Base-by-base conservation (phyloP, 2,888 invertebrate genomes). In the Andrena haemorrhoa region DNA sequence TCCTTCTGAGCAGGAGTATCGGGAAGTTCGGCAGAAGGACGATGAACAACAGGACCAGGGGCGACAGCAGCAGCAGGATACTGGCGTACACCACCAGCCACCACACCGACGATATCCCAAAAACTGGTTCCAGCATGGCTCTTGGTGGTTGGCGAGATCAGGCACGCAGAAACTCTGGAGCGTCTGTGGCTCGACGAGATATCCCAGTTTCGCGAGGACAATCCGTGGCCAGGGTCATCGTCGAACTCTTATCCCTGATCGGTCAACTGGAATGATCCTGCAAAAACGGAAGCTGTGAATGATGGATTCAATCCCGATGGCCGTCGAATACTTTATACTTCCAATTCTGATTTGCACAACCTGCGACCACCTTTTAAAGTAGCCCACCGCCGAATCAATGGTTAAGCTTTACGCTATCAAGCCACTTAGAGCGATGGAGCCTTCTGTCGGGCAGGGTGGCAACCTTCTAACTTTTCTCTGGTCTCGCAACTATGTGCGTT, bases 21-120 rank as follows among this genome's bases (percentile, higher is more conserved):
- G 97, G 97, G 90, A 97, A 94, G 91, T 97, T 96, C 74, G 97
- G 97, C 87, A 97, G 94, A 91, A 96, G 96, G 79, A 96, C 94
- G 85, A 96, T 95, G 91, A 96, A 95, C 89, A 97, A 95, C 89
- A 97, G 94, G 82, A 96, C 95, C 88, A 96, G 94, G 53, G 97
- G 97, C 87, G 96, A 96, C 89, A 96, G 95, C 76, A 97, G 92
- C 78, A 97, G 94, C 89, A 96, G 95, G 74, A 96, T 94, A 75
- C 95, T 95, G 79, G 96, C 94, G 95, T 96, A 97, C 85, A 95
- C 95, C 91, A 96, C 94, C 81, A 96, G 91, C 89, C 95, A 94
- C 96, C 95, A 96, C 89, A 95, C 93, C 64, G 96, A 95, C 80
- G 95, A 89, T 79, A 92, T 82, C 33, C 89, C 91, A 23, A 92